Evolutionary conservation across 1,140 invertebrate genomes (phyloP).

Genomic region (Theocolax elegans): DNA sequence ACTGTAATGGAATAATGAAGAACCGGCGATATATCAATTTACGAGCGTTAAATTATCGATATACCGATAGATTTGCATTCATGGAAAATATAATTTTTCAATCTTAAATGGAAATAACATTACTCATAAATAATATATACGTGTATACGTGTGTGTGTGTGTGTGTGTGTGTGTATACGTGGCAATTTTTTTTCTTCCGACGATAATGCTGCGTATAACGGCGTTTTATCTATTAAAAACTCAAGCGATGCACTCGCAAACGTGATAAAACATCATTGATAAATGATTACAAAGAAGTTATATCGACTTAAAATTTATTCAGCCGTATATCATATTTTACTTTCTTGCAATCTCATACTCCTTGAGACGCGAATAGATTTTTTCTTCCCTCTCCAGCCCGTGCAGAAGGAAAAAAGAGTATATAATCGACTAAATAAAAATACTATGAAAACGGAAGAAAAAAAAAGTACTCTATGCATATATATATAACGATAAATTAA

Average conservation of each 20-base stretch:
- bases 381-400: no score
- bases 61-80: background rate
- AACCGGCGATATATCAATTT: background rate
- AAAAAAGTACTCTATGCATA: no score
- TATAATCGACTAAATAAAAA: no score
- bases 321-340: slow-evolving; percentile 36
- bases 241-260: background rate
- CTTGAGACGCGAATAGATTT: slow-evolving; percentile 26
- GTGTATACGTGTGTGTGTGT: no score
- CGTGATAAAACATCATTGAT: slow-evolving; percentile 32
- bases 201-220: background rate
- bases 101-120: slow-evolving; percentile 29
- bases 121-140: slow-evolving; percentile 18
- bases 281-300: slow-evolving; percentile 34
- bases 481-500: no score
- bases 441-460: no score
- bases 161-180: no score
- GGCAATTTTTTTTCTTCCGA: no score
- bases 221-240: background rate
- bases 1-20: background rate
- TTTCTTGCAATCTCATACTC: slow-evolving; percentile 30
- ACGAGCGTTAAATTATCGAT: background rate
- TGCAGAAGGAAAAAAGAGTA: no score
- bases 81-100: slow-evolving; percentile 24
- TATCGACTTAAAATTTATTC: slow-evolving; percentile 39